A percentile compares a stretch with the other conserved stretches of the same genome.
phyloP scores from a whole-genome alignment of 2,113 vertebrate species.

The Lates calcarifer region DNA sequence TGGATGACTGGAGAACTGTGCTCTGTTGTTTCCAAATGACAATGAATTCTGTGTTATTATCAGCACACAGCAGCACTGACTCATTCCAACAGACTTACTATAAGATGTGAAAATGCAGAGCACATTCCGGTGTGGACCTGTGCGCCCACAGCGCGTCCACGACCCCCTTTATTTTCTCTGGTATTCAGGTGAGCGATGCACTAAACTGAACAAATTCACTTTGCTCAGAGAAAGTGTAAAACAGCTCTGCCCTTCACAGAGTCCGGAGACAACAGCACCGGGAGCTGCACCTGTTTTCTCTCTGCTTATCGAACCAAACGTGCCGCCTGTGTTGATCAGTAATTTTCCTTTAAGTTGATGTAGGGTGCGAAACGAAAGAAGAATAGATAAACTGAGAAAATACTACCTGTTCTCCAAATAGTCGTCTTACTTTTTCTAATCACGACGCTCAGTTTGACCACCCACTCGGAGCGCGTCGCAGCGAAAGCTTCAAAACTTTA shows the following conservation, averaged over 20 bases:
- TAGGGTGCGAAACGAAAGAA: too few species aligned
- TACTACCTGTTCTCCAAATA: constrained; percentile 27
- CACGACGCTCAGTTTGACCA: constrained; percentile 31
- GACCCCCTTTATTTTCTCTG: not conserved
- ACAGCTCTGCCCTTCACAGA: not conserved
- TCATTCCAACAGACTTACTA: not conserved
- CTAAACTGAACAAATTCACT: not conserved
- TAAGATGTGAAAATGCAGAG: not conserved
- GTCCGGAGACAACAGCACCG: not conserved
- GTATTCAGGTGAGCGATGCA: not conserved
- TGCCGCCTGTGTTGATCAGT: not conserved
- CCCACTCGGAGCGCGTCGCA: constrained; percentile 47
- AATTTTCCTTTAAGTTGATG: too few species aligned
- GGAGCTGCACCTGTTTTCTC: not conserved
- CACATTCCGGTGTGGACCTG: not conserved
- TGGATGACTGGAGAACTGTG: not conserved
- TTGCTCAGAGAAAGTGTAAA: not conserved
- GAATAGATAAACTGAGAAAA: too few species aligned
- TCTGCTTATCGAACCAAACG: not conserved
- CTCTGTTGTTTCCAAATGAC: not conserved
- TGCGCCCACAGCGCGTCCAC: constrained; percentile 27
- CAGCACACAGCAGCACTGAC: constrained; percentile 11
- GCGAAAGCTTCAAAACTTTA: constrained; percentile 70
- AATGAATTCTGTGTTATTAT: not conserved
- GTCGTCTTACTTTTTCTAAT: constrained; percentile 19